Conservation (phyloP, 37 sponge, comb jelly and placozoan species). For the Haliclona indistincta region DNA sequence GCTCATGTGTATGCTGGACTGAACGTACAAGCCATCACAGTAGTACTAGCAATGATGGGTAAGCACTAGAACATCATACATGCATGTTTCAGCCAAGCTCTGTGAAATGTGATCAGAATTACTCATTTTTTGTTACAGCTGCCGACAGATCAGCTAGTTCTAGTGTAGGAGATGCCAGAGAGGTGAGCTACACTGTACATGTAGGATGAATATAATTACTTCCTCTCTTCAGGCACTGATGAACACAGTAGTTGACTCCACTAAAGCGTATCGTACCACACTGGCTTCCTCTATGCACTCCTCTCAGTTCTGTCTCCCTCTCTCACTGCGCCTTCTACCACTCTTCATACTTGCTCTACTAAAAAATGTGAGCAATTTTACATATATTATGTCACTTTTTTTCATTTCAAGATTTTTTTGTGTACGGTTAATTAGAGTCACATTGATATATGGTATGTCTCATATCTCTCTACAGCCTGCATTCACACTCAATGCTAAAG, state of each 20-base stretch:
- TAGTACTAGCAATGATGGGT: constrained; percentile 95
- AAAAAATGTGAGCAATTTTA: constrained; percentile 69
- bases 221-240: constrained; percentile 76
- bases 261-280: constrained; percentile 70
- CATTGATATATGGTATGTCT: no score
- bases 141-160: constrained; percentile 73
- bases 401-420: no score
- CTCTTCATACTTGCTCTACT: constrained; percentile 63
- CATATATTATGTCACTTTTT: not conserved
- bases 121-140: constrained; percentile 50
- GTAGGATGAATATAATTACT: no score
- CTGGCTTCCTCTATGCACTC: constrained; percentile 45
- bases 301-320: constrained; percentile 64
- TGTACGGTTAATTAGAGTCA: no score
- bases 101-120: not conserved
- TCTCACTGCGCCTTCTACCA: constrained; percentile 78
- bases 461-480: constrained; percentile 69
- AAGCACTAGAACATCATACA: constrained; percentile 11
- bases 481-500: constrained; percentile 62
- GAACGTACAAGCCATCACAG: constrained; percentile 75
- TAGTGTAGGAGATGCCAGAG: constrained; percentile 92
- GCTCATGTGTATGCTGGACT: constrained; percentile 74
- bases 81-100: no score
- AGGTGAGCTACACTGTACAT: no score
- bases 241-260: constrained; percentile 77